Conservation (phyloP, 2,113 vertebrate species). For the Gorsachius goisagi region DNA sequence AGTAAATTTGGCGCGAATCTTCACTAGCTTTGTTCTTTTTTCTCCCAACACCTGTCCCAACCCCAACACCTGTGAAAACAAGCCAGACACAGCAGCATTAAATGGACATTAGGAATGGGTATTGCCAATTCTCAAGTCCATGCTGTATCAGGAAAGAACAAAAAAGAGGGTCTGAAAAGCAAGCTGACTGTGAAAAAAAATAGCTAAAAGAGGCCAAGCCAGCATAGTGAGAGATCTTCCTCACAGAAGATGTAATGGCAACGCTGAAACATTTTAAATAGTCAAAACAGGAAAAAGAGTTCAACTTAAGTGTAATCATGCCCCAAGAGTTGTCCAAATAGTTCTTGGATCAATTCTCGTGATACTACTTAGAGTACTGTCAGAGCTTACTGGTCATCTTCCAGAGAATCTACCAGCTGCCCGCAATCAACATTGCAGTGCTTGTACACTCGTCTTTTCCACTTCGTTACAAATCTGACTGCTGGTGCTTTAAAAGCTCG, state of each 20-base stretch:
- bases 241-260: slow-evolving; percentile 26
- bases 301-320: slow-evolving; percentile 25
- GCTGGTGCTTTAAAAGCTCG: neutral
- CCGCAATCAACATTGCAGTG: neutral
- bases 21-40: neutral
- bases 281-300: slow-evolving; percentile 61
- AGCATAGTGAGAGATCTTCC: neutral
- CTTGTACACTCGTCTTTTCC: neutral
- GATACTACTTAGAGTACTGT: slow-evolving; percentile 44
- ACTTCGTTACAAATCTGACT: neutral
- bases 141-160: neutral
- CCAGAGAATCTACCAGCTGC: slow-evolving; percentile 45
- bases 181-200: neutral
- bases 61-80: neutral
- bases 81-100: neutral
- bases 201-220: neutral
- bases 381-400: neutral
- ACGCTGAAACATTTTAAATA: slow-evolving; percentile 30
- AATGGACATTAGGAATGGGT: neutral
- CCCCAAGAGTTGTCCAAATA: slow-evolving; percentile 16
- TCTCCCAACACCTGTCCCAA: neutral
- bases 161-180: neutral
- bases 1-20: neutral
- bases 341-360: slow-evolving; percentile 38
- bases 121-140: neutral